These are phyloP conservation scores for Phrynocephalus forsythii DNA, from an alignment of 2,797 vertebrate genomes.

Conservation along the genomic window DNA sequence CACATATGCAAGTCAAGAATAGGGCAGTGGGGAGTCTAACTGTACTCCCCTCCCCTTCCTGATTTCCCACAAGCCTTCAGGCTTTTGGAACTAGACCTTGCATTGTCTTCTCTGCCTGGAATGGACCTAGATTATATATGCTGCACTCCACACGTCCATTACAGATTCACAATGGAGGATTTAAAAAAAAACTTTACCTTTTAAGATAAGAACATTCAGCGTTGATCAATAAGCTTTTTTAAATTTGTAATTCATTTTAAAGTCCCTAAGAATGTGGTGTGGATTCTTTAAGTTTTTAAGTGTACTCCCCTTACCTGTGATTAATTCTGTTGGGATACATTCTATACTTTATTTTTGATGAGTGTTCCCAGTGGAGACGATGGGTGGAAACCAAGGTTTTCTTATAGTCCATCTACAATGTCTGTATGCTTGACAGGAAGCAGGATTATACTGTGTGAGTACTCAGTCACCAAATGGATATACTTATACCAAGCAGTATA, in stretches of 20 bases:
- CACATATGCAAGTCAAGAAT: neutral
- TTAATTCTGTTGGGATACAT: conserved; percentile 18
- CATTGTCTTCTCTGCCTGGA: too few species aligned
- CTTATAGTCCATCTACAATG: conserved; percentile 19
- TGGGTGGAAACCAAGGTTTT: neutral
- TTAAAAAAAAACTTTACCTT: neutral
- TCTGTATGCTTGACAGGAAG: neutral
- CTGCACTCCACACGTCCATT: neutral
- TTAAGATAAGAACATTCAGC: neutral
- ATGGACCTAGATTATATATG: neutral
- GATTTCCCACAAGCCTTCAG: neutral
- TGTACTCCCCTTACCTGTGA: conserved; percentile 15
- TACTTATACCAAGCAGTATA: conserved; percentile 22
- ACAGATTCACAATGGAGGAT: neutral
- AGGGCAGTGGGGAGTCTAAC: neutral
- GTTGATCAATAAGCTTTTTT: neutral
- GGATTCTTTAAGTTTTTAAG: neutral
- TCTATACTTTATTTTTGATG: conserved; percentile 25
- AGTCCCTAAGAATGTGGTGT: conserved; percentile 20
- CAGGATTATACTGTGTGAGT: neutral
- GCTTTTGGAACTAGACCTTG: neutral
- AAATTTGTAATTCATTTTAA: conserved; percentile 6
- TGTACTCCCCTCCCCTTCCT: neutral
- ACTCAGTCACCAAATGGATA: neutral
- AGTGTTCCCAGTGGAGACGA: neutral